Base-by-base conservation (phyloP, 2,888 invertebrate genomes). In the Caenorhabditis zanzibari region DNA sequence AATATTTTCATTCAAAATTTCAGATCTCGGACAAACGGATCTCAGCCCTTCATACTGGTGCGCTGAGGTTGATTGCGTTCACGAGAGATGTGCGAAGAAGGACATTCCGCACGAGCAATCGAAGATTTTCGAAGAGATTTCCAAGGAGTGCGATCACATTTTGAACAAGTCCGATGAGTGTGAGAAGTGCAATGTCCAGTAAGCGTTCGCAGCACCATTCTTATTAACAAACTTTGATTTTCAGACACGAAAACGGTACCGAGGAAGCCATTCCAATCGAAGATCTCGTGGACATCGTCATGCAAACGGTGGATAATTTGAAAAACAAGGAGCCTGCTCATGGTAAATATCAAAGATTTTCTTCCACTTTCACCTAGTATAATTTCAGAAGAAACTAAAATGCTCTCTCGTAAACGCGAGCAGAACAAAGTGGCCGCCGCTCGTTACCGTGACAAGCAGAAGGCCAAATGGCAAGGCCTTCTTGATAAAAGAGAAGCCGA, bases 391-490 rank as follows among this genome's bases (percentile, higher is more conserved):
- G 84, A 73, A 28, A 66, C 72, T 0, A 59, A 73, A 14, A 10
- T 81, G 24, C 52, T 86, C 41, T 75, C 68, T 22, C 71, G 68
- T n/a, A 85, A 85, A 56, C 72, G 85, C 3, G 72, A 85, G 54
- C 86, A 86, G 54, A 86, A 86, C 63, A 86, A 86, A 64, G 73
- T 73, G 47, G 86, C 86, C 2, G 86, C 86, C 1, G 85, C 85
- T 7, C 72, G 83, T 44, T 86, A 86, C 64, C 80, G 86, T 52
- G 86, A 86, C 52, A 84, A 84, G 22, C 82, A 79, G 72, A 86
- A 86, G 38, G 59, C 69, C 6, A 85, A 73, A 49, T 83, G 83
- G 83, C 69, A 80, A 28, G 72, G 66, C n/a, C 63, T 83, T 58
- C 47, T 71, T 41, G 61, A 64, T 61, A 35, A 49, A 52, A 63